Evolutionary conservation across 2,797 vertebrate species (phyloP), one percentile per base, ranked within the genome.

Genomic region (Triplophysa bombifrons): DNA sequence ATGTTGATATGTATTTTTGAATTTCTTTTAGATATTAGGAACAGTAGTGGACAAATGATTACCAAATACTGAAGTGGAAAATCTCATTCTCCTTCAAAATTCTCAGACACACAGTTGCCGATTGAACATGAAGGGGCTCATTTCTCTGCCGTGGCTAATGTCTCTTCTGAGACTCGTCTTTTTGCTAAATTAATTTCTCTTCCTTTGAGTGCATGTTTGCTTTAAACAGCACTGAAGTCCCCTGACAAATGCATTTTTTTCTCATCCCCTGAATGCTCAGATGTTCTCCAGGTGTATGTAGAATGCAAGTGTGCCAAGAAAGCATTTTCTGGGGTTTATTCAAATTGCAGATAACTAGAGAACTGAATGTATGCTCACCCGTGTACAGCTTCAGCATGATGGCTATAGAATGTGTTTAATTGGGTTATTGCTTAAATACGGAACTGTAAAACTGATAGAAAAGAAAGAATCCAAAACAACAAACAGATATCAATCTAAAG

Each of bases 121-220:
- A 84, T 86, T 78, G 82, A 76, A 89, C 85, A 86, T 89, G 88
- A 88, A 88, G 87, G 85, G 88, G 86, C 86, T 90, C 89, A 88
- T 91, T 87, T 87, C 90, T 88, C 86, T 87, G 87, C 88, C 77
- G 83, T 84, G 86, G 82, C 88, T 90, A 91, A 88, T 88, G 84
- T 85, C 83, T 83, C 88, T 85, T 88, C 89, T 92, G 90, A 91
- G 90, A 92, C 84, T 86, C 88, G 88, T 87, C 88, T 89, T 86
- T 86, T 80, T 20, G 85, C 84, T 87, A 89, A 91, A 93, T 92
- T 89, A 90, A 93, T 93, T 91, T 91, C 82, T 85, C 81, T 85
- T 86, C 85, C 87, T 76, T 64, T 86, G 87, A 86, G 84, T 80
- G 80, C 80, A 77, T 70, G 12, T 80, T 82, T 82, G 81, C 78